Conservation (phyloP, 2,113 vertebrate species). For the Sminthopsis crassicaudata region DNA sequence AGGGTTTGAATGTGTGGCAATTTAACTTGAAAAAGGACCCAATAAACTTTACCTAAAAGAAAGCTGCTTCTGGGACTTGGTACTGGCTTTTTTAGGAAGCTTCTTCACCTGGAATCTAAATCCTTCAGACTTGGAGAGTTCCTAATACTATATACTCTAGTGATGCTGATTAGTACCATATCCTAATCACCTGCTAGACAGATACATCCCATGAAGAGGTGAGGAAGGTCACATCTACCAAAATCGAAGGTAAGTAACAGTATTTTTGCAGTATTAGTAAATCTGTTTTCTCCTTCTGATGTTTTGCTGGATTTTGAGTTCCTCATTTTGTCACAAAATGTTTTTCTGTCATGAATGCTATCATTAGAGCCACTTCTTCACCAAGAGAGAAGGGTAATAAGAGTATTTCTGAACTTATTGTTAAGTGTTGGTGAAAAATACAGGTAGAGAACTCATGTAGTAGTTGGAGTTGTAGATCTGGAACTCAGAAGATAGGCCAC, state of each 20-base stretch:
- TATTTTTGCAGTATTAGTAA: not conserved
- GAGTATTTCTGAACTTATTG: not conserved
- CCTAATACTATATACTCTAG: not conserved
- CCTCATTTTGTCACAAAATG: too few relatives aligned
- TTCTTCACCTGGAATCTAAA: not conserved
- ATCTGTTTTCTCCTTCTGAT: not conserved
- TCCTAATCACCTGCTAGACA: not conserved
- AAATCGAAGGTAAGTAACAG: not conserved
- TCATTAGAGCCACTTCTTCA: not conserved
- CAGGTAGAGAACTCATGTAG: not conserved
- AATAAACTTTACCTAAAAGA: not conserved
- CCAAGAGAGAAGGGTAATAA: not conserved
- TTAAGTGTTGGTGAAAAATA: not conserved
- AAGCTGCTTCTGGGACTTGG: not conserved
- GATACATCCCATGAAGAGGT: not conserved
- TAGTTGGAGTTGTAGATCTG: not conserved
- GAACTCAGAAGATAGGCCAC: not conserved
- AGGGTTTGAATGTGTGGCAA: too few relatives aligned
- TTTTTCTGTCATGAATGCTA: not conserved
- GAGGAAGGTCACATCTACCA: not conserved
- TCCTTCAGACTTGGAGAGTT: not conserved
- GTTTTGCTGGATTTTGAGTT: not conserved
- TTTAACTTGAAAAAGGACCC: too few relatives aligned
- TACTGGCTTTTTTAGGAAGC: not conserved
- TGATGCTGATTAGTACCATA: not conserved